Percentiles rank a stretch among this genome's conserved stretches.
These are phyloP conservation scores for Ethmia dodecea DNA, from an alignment of 2,888 invertebrate genomes.

Conservation along the genomic window DNA sequence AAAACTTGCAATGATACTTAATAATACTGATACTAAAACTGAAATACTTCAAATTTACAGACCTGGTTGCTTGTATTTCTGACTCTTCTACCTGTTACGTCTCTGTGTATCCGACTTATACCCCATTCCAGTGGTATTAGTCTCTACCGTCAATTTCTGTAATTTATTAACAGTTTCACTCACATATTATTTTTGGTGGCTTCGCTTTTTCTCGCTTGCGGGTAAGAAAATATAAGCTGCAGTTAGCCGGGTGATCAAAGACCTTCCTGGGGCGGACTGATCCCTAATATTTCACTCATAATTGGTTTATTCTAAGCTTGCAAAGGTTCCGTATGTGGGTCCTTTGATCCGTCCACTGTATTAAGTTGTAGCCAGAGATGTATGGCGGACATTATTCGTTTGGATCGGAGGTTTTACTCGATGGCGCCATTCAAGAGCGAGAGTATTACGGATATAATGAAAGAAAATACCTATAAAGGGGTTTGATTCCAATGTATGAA, in stretches of 20 bases:
- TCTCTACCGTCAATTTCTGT: constrained; percentile 69
- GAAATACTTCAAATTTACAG: no score
- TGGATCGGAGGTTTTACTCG: constrained; percentile 58
- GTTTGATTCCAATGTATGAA: no score
- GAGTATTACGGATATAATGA: constrained; percentile 29
- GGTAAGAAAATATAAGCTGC: constrained; percentile 62
- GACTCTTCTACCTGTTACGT: no score
- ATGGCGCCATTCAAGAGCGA: constrained; percentile 47
- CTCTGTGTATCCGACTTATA: constrained; percentile 69
- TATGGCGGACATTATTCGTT: constrained; percentile 60
- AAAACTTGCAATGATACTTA: no score
- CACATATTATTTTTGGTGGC: constrained; percentile 55
- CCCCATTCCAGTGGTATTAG: constrained; percentile 72
- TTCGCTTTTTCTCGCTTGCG: constrained; percentile 55
- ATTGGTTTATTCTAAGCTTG: constrained; percentile 77
- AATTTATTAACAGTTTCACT: constrained; percentile 73
- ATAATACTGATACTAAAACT: no score
- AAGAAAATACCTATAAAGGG: no score
- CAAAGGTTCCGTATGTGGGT: constrained; percentile 65
- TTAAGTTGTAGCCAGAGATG: constrained; percentile 67
- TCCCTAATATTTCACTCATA: constrained; percentile 78
- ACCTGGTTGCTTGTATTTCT: no score
- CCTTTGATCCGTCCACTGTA: constrained; percentile 74
- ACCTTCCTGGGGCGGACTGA: constrained; percentile 58
- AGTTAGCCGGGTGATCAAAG: constrained; percentile 67